These are phyloP conservation scores for Trididemnum nubilum DNA, from an alignment of 23 tunicate species.

Conservation along the genomic window DNA sequence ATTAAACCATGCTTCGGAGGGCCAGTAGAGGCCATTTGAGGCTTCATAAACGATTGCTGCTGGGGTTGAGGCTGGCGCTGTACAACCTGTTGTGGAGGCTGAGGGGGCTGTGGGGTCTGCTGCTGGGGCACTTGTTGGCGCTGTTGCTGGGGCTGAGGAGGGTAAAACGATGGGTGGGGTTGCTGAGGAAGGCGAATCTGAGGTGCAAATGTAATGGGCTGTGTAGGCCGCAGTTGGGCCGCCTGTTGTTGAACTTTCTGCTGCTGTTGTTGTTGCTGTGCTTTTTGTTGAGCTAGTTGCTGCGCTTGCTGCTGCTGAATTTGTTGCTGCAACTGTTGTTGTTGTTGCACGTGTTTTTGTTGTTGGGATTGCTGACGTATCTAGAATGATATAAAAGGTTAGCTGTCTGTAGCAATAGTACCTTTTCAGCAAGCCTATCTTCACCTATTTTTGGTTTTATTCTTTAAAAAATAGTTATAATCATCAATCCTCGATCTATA, in stretches of 20 bases:
- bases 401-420: too few relatives aligned
- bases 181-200: background rate
- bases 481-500: too few relatives aligned
- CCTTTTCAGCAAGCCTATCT: too few relatives aligned
- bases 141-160: constrained; percentile 7
- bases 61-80: constrained; percentile 5
- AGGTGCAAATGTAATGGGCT: background rate
- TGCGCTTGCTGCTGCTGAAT: constrained; percentile 22
- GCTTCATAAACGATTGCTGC: constrained; percentile 28
- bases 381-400: constrained; percentile 4
- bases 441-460: too few relatives aligned
- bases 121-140: background rate
- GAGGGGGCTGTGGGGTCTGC: background rate
- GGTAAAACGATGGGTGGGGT: background rate
- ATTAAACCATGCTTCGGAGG: constrained; percentile 42
- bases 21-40: constrained; percentile 13
- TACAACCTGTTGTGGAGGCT: background rate
- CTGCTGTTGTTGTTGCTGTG: constrained; percentile 10
- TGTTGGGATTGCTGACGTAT: constrained; percentile 38
- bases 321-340: constrained; percentile 32
- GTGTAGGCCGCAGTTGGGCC: background rate
- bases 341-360: background rate
- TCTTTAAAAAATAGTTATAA: too few relatives aligned
- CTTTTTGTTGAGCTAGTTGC: constrained; percentile 12
- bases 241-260: background rate